Conservation (phyloP, 2,888 invertebrate species). For the Phaedon cochleariae region DNA sequence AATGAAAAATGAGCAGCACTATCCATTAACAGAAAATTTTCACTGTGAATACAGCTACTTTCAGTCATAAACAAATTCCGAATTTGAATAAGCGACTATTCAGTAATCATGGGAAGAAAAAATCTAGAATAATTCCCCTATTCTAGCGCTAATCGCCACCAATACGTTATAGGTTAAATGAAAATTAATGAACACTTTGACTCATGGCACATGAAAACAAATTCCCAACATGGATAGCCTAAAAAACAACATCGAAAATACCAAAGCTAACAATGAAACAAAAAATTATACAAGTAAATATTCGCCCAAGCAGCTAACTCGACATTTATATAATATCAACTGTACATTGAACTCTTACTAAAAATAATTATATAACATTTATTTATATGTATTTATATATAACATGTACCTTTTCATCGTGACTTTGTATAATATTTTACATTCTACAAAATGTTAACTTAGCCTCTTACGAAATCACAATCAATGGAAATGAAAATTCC, state of each 20-base stretch:
- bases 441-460: conserved; percentile 26
- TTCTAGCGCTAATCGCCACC: too few species aligned
- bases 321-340: conserved; percentile 39
- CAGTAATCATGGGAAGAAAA: neutral
- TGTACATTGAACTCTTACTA: conserved; percentile 47
- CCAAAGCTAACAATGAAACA: conserved; percentile 10
- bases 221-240: neutral
- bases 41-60: neutral
- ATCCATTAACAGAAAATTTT: neutral
- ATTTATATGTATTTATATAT: conserved; percentile 30
- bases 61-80: neutral
- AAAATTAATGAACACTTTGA: neutral
- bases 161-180: neutral
- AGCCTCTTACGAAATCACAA: conserved; percentile 33
- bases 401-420: conserved; percentile 29
- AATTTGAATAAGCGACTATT: neutral
- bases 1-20: neutral
- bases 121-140: neutral
- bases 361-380: conserved; percentile 42
- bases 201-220: neutral
- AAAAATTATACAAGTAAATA: conserved; percentile 25
- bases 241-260: conserved; percentile 1
- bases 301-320: conserved; percentile 39
- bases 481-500: conserved; percentile 14
- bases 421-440: conserved; percentile 34